Evolutionary conservation across 1,140 invertebrate species (phyloP), one percentile per base, ranked within the genome.

Genomic region (Neomicropteryx cornuta): DNA sequence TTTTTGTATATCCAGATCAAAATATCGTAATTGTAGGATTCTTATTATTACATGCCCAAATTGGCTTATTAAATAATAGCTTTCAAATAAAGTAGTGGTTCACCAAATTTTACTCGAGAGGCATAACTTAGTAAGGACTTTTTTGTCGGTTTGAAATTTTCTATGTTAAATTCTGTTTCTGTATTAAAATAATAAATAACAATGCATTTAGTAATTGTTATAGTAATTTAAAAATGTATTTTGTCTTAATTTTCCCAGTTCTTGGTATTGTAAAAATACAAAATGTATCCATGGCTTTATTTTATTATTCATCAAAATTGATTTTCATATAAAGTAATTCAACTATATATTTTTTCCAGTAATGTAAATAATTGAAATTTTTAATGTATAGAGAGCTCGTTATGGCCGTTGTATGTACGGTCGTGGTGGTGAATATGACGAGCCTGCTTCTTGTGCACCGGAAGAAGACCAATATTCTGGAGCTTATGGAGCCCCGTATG

Each of bases 401-500:
- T 68, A 82, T 49, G 79, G 76, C 10, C 72, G 78, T 8, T 63
- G 62, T 14, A 58, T 66, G 56, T 68, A 68, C 51, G 63, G 60
- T 13, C 71, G 71, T 42, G 76, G 76, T 28, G 84, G 80, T 27
- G 85, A 89, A 70, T 89, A 89, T 61, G 87, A 91, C 56, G 87
- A 91, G 58, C 87, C 87, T n/a, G 87, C 86, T 17, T 90, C 88
- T 55, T 88, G 85, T 55, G 82, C 81, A 3, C 81, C 82, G n/a
- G 85, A 90, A 58, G 85, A 88, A 60, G 85, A 88, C 59, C 85
- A 87, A 46, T 89, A 89, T 54, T 82, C 83, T 41, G 85, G 83
- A 42, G 82, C 85, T 36, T 88, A 89, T 55, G 84, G 83, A 28
- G 83, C 83, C 31, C 84, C 84, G 37, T 87, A 87, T 66, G 84